These are phyloP conservation scores for Amyelois transitella DNA, from an alignment of 1,140 invertebrate genomes.

Conservation along the genomic window DNA sequence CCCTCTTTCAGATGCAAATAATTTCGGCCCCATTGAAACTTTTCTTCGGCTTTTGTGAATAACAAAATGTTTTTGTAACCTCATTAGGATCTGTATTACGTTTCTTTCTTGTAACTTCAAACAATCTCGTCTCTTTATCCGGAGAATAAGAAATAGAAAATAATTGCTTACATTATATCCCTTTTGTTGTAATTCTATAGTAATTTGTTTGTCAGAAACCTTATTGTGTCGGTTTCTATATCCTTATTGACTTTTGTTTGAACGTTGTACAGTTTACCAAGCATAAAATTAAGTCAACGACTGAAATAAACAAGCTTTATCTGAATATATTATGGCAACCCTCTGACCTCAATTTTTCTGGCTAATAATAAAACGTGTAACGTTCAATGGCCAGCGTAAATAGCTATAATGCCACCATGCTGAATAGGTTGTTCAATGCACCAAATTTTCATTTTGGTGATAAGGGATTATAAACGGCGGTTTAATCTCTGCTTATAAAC, in stretches of 20 bases:
- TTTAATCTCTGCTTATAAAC: neutral
- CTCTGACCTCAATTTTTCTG: neutral
- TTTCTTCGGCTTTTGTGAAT: slow-evolving; percentile 35
- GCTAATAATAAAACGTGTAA: neutral
- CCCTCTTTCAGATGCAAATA: slow-evolving; percentile 46
- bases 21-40: slow-evolving; percentile 27
- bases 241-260: neutral
- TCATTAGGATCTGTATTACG: slow-evolving; percentile 20
- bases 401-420: neutral
- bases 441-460: neutral
- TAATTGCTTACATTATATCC: neutral
- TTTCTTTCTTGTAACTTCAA: slow-evolving; percentile 4
- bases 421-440: neutral
- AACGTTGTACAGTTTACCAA: neutral
- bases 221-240: neutral
- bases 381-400: neutral
- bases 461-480: neutral
- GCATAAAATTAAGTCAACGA: neutral
- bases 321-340: too few relatives aligned
- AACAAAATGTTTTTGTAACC: slow-evolving; percentile 29
- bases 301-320: too few relatives aligned
- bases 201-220: neutral
- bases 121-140: neutral
- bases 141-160: neutral
- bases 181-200: neutral